Base-by-base conservation (phyloP, 2,797 vertebrate species). In the Sternarchorhynchus goeldii region DNA sequence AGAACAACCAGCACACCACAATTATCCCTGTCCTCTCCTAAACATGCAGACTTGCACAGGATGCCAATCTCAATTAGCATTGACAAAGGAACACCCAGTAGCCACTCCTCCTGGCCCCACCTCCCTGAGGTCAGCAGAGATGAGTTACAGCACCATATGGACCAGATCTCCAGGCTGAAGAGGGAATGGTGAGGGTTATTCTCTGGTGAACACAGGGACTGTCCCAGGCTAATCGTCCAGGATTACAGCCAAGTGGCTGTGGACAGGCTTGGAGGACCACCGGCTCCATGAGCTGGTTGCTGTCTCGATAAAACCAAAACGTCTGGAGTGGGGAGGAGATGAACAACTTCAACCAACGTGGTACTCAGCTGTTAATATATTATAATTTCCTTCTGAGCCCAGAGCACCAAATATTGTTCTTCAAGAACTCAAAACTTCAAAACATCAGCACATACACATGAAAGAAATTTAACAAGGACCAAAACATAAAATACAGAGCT, bases 101-200 rank as follows among this genome's bases (percentile, higher is more conserved):
- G 75, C 74, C 68, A 6, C 73, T 78, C 68, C 62, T 77, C 65
- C 70, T 72, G 66, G 32, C 60, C 57, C 59, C 73, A 77, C 67
- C 68, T 82, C 76, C 67, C 62, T 68, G 50, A 79, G 58, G 77
- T 84, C 77, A 84, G 81, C 66, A 39, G 68, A 67, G 78, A 84
- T 82, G 83, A 84, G 84, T 83, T 82, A 82, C 78, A 83, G 66
- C 65, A 79, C 85, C 84, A 87, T 86, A 84, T 86, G 85, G 81
- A 79, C 72, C 72, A 69, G 57, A 80, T 80, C 83, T 81, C 73
- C 74, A 79, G 73, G 50, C 81, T 57, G 53, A 72, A 64, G 73
- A 83, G 71, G 79, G 85, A 81, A 85, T 78, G 78, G 83, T 81
- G 82, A 82, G 79, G 58, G 32, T 56, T 57, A 71, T 78, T 83